Evolutionary conservation across 2,888 invertebrate genomes (phyloP).

Genomic region (Carterocephalus palaemon): DNA sequence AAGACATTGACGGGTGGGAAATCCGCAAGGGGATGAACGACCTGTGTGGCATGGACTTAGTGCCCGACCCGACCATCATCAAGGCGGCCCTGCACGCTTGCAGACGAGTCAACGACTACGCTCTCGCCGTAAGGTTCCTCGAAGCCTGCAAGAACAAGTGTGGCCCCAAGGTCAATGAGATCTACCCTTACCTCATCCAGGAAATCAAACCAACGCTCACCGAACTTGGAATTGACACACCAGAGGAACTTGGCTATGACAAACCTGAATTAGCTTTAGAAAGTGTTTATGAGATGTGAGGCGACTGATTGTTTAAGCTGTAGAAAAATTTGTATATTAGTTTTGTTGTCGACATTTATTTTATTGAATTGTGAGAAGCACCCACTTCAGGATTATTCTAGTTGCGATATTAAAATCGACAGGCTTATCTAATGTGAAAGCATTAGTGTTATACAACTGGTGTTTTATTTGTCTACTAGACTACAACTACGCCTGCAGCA

Average conservation of each 20-base stretch:
- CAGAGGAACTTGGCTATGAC: conserved; percentile 97
- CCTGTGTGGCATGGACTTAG: conserved; percentile 91
- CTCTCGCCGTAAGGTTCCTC: conserved; percentile 94
- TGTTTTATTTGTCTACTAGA: conserved; percentile 45
- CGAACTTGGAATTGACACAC: conserved; percentile 95
- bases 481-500: neutral
- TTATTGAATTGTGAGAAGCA: conserved; percentile 54
- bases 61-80: conserved; percentile 95
- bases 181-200: conserved; percentile 92
- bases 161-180: conserved; percentile 84
- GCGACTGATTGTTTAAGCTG: conserved; percentile 49
- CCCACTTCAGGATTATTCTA: conserved; percentile 46
- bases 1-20: conserved; percentile 97
- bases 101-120: conserved; percentile 95
- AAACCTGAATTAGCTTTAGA: conserved; percentile 95
- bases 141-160: conserved; percentile 96
- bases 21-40: conserved; percentile 95
- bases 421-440: conserved; percentile 59
- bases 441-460: conserved; percentile 44
- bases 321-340: conserved; percentile 71
- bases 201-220: conserved; percentile 94
- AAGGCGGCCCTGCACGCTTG: conserved; percentile 93
- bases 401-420: conserved; percentile 47
- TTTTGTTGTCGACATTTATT: conserved; percentile 63
- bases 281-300: conserved; percentile 84